Conservation (phyloP, 2,113 vertebrate genomes). For the Thamnaconus septentrionalis region DNA sequence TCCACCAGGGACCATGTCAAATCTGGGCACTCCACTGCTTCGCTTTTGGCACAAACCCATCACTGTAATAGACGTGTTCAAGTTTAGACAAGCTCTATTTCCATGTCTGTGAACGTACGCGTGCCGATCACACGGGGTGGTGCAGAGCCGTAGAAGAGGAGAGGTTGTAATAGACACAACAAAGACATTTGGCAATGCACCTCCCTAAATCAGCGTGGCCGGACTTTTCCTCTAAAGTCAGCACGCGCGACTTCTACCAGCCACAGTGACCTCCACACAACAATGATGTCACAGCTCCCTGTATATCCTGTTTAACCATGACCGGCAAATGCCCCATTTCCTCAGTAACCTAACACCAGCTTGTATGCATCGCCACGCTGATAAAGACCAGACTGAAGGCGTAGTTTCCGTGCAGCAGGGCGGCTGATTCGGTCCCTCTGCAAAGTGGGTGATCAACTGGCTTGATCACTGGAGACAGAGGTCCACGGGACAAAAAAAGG, state of each 20-base stretch:
- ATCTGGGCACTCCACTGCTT: background rate
- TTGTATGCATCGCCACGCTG: conserved; percentile 4
- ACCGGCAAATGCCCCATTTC: conserved; percentile 24
- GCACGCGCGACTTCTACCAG: conserved; percentile 11
- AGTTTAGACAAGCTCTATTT: conserved; percentile 3
- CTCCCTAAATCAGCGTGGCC: conserved; percentile 8
- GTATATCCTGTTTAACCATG: conserved; percentile 50
- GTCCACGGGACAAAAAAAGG: conserved; percentile 31
- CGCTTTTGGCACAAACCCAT: conserved; percentile 5
- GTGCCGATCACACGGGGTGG: conserved; percentile 5
- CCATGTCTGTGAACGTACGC: background rate
- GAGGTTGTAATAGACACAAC: conserved; percentile 5
- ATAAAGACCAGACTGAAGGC: conserved; percentile 10
- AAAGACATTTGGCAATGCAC: too few relatives aligned
- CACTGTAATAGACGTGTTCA: background rate
- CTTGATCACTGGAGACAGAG: conserved; percentile 20
- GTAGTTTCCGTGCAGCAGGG: conserved; percentile 16
- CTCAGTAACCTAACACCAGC: conserved; percentile 26
- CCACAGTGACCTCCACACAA: conserved; percentile 35
- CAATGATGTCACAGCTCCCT: conserved; percentile 32
- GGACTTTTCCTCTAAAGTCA: conserved; percentile 22
- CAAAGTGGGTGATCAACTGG: conserved; percentile 3
- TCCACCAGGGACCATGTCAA: background rate
- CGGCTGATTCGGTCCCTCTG: background rate
- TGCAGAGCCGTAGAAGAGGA: conserved; percentile 23